Evolutionary conservation across 2,113 vertebrate species (phyloP).

Genomic region (Castor canadensis): DNA sequence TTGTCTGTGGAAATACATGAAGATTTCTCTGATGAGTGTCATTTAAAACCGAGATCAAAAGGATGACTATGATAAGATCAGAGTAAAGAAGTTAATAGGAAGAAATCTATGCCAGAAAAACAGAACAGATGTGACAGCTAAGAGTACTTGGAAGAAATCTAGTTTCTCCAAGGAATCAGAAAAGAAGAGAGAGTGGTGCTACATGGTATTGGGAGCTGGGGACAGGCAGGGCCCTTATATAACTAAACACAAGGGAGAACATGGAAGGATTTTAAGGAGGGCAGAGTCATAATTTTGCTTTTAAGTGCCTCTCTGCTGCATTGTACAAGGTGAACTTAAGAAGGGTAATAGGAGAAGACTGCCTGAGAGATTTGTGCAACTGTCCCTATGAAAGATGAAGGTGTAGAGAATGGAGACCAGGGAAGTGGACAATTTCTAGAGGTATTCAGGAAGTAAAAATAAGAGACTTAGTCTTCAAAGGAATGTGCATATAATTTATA

Average conservation of each 20-base stretch:
- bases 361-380: background rate
- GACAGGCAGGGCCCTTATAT: background rate
- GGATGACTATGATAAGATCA: background rate
- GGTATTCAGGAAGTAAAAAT: background rate
- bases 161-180: background rate
- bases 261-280: background rate
- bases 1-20: background rate
- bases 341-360: background rate
- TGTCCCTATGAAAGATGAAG: background rate
- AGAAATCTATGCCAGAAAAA: background rate
- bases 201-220: background rate
- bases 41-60: conserved; percentile 18
- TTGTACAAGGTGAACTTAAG: background rate
- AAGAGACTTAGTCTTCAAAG: background rate
- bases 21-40: background rate
- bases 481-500: background rate
- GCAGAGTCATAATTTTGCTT: background rate
- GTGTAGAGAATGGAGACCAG: background rate
- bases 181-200: background rate
- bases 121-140: background rate
- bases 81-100: background rate
- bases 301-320: background rate
- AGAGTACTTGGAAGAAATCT: background rate
- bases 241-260: background rate
- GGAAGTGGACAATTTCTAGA: background rate